Percentiles rank a stretch among this genome's conserved stretches.
Conservation (phyloP, 2,797 vertebrate species). For the Acanthurus leucopareius region DNA sequence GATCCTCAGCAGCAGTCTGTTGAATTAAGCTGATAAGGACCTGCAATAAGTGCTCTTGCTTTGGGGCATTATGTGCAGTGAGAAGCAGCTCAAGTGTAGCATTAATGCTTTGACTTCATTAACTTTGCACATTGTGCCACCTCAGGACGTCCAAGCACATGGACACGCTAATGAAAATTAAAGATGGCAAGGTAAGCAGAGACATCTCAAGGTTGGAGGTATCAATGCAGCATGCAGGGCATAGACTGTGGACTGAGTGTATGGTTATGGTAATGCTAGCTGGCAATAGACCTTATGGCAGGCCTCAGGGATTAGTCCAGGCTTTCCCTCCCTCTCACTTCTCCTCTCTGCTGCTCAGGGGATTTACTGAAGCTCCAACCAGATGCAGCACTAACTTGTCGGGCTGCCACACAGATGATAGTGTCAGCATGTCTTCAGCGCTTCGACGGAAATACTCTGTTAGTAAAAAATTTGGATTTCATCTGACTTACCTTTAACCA, state of each 20-base stretch:
- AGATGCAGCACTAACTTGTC: slow-evolving; percentile 39
- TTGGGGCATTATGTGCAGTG: slow-evolving; percentile 41
- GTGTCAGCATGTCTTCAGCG: slow-evolving; percentile 34
- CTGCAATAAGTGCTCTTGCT: slow-evolving; percentile 57
- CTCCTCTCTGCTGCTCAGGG: slow-evolving; percentile 53
- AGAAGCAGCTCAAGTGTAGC: slow-evolving; percentile 41
- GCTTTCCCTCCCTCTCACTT: slow-evolving; percentile 70
- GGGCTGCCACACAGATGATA: neutral
- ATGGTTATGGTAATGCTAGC: slow-evolving; percentile 50
- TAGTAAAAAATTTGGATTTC: slow-evolving; percentile 41
- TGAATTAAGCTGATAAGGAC: slow-evolving; percentile 85
- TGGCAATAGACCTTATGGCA: slow-evolving; percentile 61
- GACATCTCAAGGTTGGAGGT: neutral
- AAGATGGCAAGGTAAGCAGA: slow-evolving; percentile 69
- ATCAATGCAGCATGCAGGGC: slow-evolving; percentile 6
- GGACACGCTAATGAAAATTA: slow-evolving; percentile 68
- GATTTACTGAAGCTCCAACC: slow-evolving; percentile 53
- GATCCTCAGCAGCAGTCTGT: slow-evolving; percentile 68
- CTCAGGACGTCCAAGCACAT: slow-evolving; percentile 64
- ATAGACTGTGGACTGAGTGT: slow-evolving; percentile 6
- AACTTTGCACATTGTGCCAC: neutral
- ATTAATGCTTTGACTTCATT: slow-evolving; percentile 39
- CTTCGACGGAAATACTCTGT: slow-evolving; percentile 11
- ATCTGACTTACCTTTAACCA: slow-evolving; percentile 18
- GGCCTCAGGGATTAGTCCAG: slow-evolving; percentile 67